Percentiles rank a stretch among this genome's conserved stretches.
Evolutionary conservation across 2,797 vertebrate species (phyloP).

Genomic region (Hybognathus amarus): DNA sequence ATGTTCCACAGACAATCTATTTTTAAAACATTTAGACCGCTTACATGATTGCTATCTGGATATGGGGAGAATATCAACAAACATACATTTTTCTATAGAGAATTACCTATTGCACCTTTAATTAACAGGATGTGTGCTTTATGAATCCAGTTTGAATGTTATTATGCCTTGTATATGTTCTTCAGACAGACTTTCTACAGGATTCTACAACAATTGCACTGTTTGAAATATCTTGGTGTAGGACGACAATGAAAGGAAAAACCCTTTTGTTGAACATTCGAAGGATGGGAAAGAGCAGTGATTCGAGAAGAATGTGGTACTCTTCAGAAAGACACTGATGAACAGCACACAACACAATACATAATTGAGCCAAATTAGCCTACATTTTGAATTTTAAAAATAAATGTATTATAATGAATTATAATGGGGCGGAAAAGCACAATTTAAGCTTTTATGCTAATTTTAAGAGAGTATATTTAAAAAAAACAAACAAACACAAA

Average conservation of each 20-base stretch:
- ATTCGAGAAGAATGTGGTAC: background rate
- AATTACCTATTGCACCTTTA: background rate
- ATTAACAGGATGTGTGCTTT: slow-evolving; percentile 6
- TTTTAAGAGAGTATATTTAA: background rate
- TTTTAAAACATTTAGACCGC: too few species aligned
- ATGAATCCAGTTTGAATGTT: slow-evolving; percentile 23
- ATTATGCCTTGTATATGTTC: slow-evolving; percentile 27
- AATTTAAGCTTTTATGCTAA: background rate
- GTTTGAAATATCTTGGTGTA: slow-evolving; percentile 6
- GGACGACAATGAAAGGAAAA: background rate
- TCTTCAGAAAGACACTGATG: background rate
- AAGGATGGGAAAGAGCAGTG: background rate
- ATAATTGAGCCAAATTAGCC: slow-evolving; percentile 13
- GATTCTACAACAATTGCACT: background rate
- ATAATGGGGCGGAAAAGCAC: background rate
- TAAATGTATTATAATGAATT: background rate
- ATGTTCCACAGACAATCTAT: too few species aligned
- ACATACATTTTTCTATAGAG: too few species aligned
- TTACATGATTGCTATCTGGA: too few species aligned
- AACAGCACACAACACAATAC: background rate
- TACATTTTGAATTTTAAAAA: background rate
- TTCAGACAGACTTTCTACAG: background rate
- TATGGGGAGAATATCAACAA: too few species aligned
- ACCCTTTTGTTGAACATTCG: background rate
- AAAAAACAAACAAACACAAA: background rate